phyloP scores from a whole-genome alignment of 2,113 vertebrate genomes.

The Alces alces region DNA sequence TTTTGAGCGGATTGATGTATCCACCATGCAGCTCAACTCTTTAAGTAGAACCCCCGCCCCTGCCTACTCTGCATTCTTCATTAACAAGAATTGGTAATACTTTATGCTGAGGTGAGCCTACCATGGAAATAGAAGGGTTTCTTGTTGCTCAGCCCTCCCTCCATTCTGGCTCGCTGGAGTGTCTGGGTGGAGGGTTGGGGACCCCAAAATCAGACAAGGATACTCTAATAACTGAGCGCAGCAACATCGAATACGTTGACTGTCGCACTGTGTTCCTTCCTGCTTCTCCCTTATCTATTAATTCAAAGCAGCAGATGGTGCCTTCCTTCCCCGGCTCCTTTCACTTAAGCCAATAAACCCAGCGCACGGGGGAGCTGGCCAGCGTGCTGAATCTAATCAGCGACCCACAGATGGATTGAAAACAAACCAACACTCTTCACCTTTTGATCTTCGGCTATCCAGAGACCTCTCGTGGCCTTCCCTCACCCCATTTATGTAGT shows the following conservation, averaged over 20 bases:
- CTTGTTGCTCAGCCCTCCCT: background rate
- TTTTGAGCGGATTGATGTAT: background rate
- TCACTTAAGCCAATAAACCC: conserved; percentile 32
- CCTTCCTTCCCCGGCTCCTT: conserved; percentile 52
- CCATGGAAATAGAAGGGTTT: background rate
- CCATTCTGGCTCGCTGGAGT: background rate
- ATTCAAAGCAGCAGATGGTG: conserved; percentile 52
- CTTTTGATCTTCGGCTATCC: background rate
- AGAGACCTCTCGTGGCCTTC: background rate
- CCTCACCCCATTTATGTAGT: background rate
- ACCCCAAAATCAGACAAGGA: background rate
- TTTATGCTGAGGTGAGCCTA: background rate
- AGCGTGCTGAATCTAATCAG: conserved; percentile 79
- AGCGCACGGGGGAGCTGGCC: conserved; percentile 79
- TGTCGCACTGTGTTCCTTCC: background rate
- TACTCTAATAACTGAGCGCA: background rate
- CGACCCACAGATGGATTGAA: background rate
- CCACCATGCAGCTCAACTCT: background rate
- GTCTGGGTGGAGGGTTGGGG: background rate
- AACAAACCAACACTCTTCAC: background rate
- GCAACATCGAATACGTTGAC: background rate
- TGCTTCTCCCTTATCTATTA: conserved; percentile 6
- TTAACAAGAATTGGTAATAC: background rate
- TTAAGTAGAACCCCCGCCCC: background rate
- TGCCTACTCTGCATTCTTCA: background rate